Base-by-base conservation (phyloP, 2,113 vertebrate genomes). In the Bolborhynchus lineola region DNA sequence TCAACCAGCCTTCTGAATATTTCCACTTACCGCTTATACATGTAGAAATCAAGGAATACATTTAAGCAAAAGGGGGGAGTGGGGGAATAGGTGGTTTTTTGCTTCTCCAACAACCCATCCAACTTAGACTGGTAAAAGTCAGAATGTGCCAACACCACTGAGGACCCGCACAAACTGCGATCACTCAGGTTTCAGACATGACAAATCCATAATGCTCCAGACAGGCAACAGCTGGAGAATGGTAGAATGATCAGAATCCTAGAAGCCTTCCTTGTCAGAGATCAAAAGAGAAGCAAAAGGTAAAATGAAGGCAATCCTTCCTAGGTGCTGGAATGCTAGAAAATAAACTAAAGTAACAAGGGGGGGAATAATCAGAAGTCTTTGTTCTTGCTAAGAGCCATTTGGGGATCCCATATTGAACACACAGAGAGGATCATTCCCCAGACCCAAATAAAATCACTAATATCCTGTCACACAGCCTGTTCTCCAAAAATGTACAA, bases 81-180 rank as follows among this genome's bases (percentile, higher is more conserved):
- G 3, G 12, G 11, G 18, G 31, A 52, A n/a, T 14, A 55, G 23
- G 5, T 5, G 0, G 0, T 5, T 11, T 59, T 71, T 62, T 24
- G 4, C 5, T 46, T 68, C 72, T 65, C 41, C 53, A 50, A 42
- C 13, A 70, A 70, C 16, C 11, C 17, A 46, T 35, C 28, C 14
- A 76, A 31, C 50, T 90, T 39, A 77, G 16, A 41, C 23, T 24
- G 7, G 18, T 49, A 67, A 28, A 14, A 53, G 7, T 17, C 13
- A 53, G 10, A 64, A 75, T 8, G n/a, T 33, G 16, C 62, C 39
- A 71, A 4, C 7, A 49, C 15, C n/a, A 67, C 41, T 6, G 20
- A 91, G 23, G 41, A 68, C 6, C 28, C 24, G 26, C 53, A 65
- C 23, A 65, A 74, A 41, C 39, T 82, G 33, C 15, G 37, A 62